Base-by-base conservation (phyloP, 2,113 vertebrate species). In the Sylvilagus bachmani region DNA sequence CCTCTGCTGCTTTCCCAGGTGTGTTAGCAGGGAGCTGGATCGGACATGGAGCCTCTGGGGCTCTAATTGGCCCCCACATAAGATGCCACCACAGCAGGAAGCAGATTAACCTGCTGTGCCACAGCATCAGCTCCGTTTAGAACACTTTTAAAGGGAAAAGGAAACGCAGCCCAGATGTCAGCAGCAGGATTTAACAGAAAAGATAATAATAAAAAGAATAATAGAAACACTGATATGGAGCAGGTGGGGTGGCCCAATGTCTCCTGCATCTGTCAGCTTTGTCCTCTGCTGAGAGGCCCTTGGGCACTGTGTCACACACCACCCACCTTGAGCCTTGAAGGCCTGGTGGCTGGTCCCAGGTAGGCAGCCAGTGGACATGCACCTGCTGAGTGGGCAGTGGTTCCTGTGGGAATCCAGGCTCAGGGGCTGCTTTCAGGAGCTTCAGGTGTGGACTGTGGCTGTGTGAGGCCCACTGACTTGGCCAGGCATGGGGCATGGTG, bases 351-450 rank as follows among this genome's bases (percentile, higher is more conserved):
- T 33, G 64, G 6, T 14, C 4, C 5, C 29, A 36, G 11, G 19
- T 17, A 10, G 77, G 27, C 1, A 5, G 24, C 29, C 10, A 51
- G 12, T 2, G 19, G 3, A 14, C 1, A 2, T 4, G 5, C 5
- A 0, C 3, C 25, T 33, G 4, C 62, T 3, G 6, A 19, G 1
- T 1, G 0, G 3, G 27, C 0, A 6, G 21, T 0, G 4, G 4
- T 31, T 17, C 13, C 1, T 6, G 10, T 3, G 10, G 8, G 49
- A 16, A 12, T 36, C 44, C 1, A 0, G 0, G 1, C 17, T 3
- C 49, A 89, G 25, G 3, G 5, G 1, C 27, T 24, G 1, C n/a
- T 21, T 51, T 24, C 38, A 4, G 58, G 62, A 19, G 22, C 70
- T 38, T 38, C 21, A 17, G 24, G 10, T 25, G 44, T 33, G 69